These are phyloP conservation scores for Oryzias celebensis DNA, from an alignment of 2,113 vertebrate genomes.

Conservation along the genomic window DNA sequence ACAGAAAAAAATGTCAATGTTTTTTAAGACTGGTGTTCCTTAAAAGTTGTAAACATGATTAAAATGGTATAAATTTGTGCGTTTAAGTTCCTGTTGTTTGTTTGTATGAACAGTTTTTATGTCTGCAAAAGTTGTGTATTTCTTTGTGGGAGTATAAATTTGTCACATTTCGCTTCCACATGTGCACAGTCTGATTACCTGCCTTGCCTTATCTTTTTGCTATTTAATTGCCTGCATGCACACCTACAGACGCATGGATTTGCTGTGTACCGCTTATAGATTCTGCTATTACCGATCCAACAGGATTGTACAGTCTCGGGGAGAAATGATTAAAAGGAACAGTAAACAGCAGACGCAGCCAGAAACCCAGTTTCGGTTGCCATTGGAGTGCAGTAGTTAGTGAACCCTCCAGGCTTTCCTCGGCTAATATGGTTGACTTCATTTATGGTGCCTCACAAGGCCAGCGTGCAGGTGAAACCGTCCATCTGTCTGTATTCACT, in stretches of 20 bases:
- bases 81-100: slow-evolving; percentile 20
- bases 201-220: slow-evolving; percentile 50
- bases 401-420: slow-evolving; percentile 31
- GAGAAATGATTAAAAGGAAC: slow-evolving; percentile 38
- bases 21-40: too few relatives aligned
- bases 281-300: slow-evolving; percentile 7
- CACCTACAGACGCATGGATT: not conserved
- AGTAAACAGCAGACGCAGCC: slow-evolving; percentile 28
- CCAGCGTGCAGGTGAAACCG: slow-evolving; percentile 40
- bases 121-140: slow-evolving; percentile 19
- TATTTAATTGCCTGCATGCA: slow-evolving; percentile 18
- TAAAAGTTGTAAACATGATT: too few relatives aligned
- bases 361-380: slow-evolving; percentile 33
- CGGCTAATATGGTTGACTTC: slow-evolving; percentile 43
- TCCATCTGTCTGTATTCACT: slow-evolving; percentile 50
- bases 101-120: slow-evolving; percentile 14
- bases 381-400: slow-evolving; percentile 32
- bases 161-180: slow-evolving; percentile 54
- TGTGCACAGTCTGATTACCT: slow-evolving; percentile 63
- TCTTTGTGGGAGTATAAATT: slow-evolving; percentile 32
- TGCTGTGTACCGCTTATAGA: not conserved
- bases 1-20: not conserved
- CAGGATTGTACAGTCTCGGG: slow-evolving; percentile 7
- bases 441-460: slow-evolving; percentile 46
- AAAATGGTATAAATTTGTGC: slow-evolving; percentile 11